phyloP scores from a whole-genome alignment of 2,888 invertebrate species.

The Matsumyia berberina region DNA sequence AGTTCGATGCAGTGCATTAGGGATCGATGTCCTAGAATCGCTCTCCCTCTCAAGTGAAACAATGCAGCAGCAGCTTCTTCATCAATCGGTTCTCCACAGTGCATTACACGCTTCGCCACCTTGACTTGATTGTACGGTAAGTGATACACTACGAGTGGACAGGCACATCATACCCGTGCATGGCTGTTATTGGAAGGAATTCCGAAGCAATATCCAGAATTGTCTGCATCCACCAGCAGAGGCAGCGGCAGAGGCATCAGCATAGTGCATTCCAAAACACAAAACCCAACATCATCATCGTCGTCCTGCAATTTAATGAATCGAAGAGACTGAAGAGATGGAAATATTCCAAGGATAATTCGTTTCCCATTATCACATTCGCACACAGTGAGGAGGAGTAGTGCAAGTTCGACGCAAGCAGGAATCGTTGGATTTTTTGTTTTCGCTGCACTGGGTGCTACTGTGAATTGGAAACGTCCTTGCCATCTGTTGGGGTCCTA shows the following conservation, averaged over 20 bases:
- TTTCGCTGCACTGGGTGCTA: not conserved
- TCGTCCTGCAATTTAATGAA: constrained; percentile 32
- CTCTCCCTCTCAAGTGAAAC: constrained; percentile 43
- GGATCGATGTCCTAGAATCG: not conserved
- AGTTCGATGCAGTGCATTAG: not conserved
- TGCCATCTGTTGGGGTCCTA: constrained; percentile 3
- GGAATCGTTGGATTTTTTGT: too few species aligned
- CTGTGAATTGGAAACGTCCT: not conserved
- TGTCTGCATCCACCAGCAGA: constrained; percentile 1
- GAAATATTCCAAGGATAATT: constrained; percentile 59
- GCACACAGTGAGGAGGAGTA: not conserved
- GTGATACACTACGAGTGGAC: constrained; percentile 13
- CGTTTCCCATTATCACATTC: constrained; percentile 50
- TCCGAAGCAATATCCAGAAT: constrained; percentile 37
- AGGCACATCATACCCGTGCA: constrained; percentile 44
- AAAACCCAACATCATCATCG: constrained; percentile 31
- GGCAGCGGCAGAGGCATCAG: too few species aligned
- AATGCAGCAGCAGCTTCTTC: too few species aligned
- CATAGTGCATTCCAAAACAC: constrained; percentile 25
- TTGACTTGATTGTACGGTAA: constrained; percentile 38
- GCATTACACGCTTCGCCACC: constrained; percentile 54
- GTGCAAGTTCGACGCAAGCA: too few species aligned
- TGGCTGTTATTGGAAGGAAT: constrained; percentile 54
- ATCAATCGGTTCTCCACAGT: constrained; percentile 29
- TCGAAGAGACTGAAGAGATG: constrained; percentile 38